phyloP scores from a whole-genome alignment of 2,888 invertebrate species.

The Exocentrus adspersus region DNA sequence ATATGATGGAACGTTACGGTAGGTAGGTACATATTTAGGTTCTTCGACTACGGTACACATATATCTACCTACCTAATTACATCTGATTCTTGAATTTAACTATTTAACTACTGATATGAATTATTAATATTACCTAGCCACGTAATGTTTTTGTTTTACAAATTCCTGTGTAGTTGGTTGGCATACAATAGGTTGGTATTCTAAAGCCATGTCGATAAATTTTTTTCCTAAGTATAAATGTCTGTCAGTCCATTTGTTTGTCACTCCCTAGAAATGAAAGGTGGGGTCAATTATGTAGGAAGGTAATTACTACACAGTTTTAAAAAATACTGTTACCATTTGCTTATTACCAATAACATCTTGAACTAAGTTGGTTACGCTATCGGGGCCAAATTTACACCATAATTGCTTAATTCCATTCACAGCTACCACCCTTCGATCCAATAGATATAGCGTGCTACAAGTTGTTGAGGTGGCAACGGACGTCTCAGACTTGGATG shows the following conservation, averaged over 20 bases:
- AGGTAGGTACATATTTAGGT: no score
- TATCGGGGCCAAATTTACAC: conserved; percentile 59
- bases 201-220: conserved; percentile 56
- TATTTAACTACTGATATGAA: no score
- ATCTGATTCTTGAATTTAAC: no score
- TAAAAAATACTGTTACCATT: conserved; percentile 14
- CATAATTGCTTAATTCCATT: conserved; percentile 58
- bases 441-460: conserved; percentile 64
- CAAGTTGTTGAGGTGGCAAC: conserved; percentile 65
- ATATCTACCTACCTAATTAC: no score
- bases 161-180: conserved; percentile 56
- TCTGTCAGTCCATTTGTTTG: conserved; percentile 67
- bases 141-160: conserved; percentile 44
- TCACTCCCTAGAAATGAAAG: conserved; percentile 43
- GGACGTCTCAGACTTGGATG: conserved; percentile 67
- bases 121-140: conserved; percentile 3
- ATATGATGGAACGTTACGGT: no score
- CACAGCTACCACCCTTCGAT: conserved; percentile 51
- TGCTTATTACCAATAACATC: conserved; percentile 33
- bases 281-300: no score
- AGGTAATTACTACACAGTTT: conserved; percentile 35
- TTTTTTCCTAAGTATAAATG: conserved; percentile 68
- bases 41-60: no score
- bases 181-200: conserved; percentile 59
- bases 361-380: conserved; percentile 39